Base-by-base conservation (phyloP, 2,888 invertebrate species). In the Diplazon laetatorius region DNA sequence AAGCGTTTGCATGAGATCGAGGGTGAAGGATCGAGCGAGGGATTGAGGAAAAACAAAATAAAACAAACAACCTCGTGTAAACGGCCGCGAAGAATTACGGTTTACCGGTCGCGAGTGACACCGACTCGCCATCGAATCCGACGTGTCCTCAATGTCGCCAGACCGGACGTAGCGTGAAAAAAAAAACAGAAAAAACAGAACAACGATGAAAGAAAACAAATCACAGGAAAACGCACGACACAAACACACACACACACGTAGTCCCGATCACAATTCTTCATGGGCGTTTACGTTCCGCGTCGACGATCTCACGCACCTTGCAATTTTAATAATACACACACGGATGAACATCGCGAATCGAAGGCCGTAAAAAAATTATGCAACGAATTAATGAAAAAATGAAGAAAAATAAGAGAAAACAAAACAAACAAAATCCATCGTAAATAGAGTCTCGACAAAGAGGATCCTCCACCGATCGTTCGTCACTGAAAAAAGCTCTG, bases 111-210 rank as follows among this genome's bases (percentile, higher is more conserved):
- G 14, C 50, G 35, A 52, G 44, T 66, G 42, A 48, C 71, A 59
- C 50, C 60, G 30, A n/a, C 42, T 16, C 16, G 30, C 30, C 2
- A 30, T 30, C 6, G n/a, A 35, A 18, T 52, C 55, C 44, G 42
- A 35, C 42, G 50, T 52, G 71, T 66, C 71, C 76, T 66, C 76
- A 60, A 76, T 76, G 60, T 62, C 46, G 60, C 30, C 76, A 66
- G 52, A 76, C 76, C 76, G 71, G 71, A 76, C 66, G 71, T 22
- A 37, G 52, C 30, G 35, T 52, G 52, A 16, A 37, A 76, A 57
- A 22, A 25, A 55, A 52, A 52, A 55, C 25, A 14, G 1, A 30
- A 25, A 52, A 50, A 16, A n/a, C n/a, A n/a, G n/a, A n/a, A n/a
- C n/a, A n/a, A n/a, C n/a, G n/a, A n/a, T n/a, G n/a, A n/a, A n/a